A percentile compares a stretch with the other conserved stretches of the same genome.
These are phyloP conservation scores for Formica aserva DNA, from an alignment of 2,888 invertebrate genomes.

Conservation along the genomic window DNA sequence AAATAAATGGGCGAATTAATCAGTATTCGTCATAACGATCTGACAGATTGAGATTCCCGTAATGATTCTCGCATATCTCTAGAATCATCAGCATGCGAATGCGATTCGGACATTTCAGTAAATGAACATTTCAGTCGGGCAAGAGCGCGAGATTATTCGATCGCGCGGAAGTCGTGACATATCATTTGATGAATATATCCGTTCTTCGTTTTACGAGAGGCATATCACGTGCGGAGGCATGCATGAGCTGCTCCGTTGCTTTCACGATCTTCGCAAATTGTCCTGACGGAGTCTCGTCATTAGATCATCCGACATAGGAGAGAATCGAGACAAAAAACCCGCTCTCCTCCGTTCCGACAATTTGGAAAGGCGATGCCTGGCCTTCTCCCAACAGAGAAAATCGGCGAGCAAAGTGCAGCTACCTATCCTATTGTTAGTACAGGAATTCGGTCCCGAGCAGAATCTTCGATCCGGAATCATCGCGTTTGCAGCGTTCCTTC, in stretches of 20 bases:
- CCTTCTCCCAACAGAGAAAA: not conserved
- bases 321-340: not conserved
- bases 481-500: not conserved
- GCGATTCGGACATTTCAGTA: not conserved
- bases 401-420: slow-evolving; percentile 13
- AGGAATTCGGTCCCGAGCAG: not conserved
- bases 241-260: not conserved
- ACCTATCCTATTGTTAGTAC: not conserved
- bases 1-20: not conserved
- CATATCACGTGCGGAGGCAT: slow-evolving; percentile 15
- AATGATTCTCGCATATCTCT: slow-evolving; percentile 24
- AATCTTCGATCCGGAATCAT: not conserved
- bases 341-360: not conserved
- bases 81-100: not conserved
- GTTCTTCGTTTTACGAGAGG: slow-evolving; percentile 3
- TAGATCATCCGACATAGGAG: not conserved
- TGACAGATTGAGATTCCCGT: not conserved
- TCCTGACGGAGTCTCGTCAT: not conserved
- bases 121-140: not conserved
- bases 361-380: not conserved
- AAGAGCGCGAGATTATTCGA: slow-evolving; percentile 3
- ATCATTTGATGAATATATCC: slow-evolving; percentile 35
- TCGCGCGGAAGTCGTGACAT: slow-evolving; percentile 24
- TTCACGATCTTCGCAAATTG: not conserved
- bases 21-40: not conserved